Percentiles rank a stretch among this genome's conserved stretches.
Evolutionary conservation across 1,140 invertebrate genomes (phyloP).

Genomic region (Branchinecta lynchi): DNA sequence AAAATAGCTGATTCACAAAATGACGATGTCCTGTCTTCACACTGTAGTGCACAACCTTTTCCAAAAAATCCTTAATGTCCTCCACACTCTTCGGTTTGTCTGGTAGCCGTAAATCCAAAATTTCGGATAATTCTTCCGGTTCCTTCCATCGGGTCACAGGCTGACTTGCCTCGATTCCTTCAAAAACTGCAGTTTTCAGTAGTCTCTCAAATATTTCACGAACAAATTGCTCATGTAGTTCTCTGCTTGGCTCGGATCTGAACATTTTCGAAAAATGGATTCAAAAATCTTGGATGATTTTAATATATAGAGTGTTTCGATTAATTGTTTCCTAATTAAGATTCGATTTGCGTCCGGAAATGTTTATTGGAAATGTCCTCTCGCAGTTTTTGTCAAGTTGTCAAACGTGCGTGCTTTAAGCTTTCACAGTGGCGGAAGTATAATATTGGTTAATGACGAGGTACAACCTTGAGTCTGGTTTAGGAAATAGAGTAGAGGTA

Average conservation of each 20-base stretch:
- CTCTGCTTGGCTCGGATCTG: conserved; percentile 32
- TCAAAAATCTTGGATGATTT: too few species aligned
- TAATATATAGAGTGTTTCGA: too few species aligned
- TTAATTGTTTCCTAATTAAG: too few species aligned
- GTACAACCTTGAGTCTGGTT: too few species aligned
- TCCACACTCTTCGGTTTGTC: conserved; percentile 44
- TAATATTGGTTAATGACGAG: too few species aligned
- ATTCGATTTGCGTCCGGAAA: too few species aligned
- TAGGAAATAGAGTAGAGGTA: too few species aligned
- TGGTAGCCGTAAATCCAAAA: conserved; percentile 48
- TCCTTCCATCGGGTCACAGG: conserved; percentile 38
- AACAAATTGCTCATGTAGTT: conserved; percentile 52
- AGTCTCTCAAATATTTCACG: conserved; percentile 49
- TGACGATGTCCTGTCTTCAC: conserved; percentile 75
- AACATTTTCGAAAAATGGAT: conserved; percentile 14
- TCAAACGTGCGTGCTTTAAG: too few species aligned
- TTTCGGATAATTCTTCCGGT: conserved; percentile 44
- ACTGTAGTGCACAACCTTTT: conserved; percentile 54
- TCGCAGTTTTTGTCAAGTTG: too few species aligned
- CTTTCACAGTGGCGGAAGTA: too few species aligned
- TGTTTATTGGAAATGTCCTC: too few species aligned
- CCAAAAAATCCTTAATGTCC: conserved; percentile 44
- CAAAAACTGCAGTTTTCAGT: conserved; percentile 53
- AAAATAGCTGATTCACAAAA: conserved; percentile 72
- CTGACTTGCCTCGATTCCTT: conserved; percentile 41